Evolutionary conservation across 2,797 vertebrate species (phyloP), one percentile per base, ranked within the genome.

Genomic region (Hafferia zeledoni): DNA sequence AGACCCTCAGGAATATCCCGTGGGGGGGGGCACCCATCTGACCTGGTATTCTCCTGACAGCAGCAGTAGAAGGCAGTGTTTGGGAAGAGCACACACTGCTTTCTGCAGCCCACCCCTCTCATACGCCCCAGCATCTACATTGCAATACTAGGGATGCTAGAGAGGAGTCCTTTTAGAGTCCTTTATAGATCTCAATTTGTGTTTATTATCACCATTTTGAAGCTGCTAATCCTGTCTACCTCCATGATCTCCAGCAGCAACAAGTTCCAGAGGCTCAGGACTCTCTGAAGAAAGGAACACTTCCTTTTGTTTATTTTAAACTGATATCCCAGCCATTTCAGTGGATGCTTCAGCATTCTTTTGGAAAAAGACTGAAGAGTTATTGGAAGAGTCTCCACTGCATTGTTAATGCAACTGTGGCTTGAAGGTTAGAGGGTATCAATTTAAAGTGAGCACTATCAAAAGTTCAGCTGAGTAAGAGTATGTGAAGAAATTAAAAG

Each of bases 111-210:
- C 30, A 10, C 61, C 37, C 25, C 4, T 61, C n/a, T 33, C 15
- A 5, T n/a, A 46, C 0, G 0, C 14, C 46, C 43, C 37, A 47
- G 43, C 0, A 1, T 0, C 0, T 10, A 6, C 18, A 22, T 15
- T 47, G 33, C 52, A 33, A 16, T 19, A 2, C 37, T 52, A 56
- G 22, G n/a, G 43, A 8, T 64, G 46, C 28, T n/a, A 25, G 56
- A 74, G 41, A 31, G 24, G 9, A 30, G 22, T 41, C 23, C 33
- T 23, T 56, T 35, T 28, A 68, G 35, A 27, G 16, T 50, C 22
- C 49, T 78, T 63, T 57, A 16, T 23, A 47, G 44, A 63, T 24
- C 44, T 39, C 43, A 8, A 37, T 63, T 78, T 53, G 16, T 78
- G 31, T 27, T 86, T 63, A 47, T 77, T 56, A 31, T 50, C 43